Evolutionary conservation across 2,797 vertebrate genomes (phyloP).

Genomic region (Rhyacichthys aspro): DNA sequence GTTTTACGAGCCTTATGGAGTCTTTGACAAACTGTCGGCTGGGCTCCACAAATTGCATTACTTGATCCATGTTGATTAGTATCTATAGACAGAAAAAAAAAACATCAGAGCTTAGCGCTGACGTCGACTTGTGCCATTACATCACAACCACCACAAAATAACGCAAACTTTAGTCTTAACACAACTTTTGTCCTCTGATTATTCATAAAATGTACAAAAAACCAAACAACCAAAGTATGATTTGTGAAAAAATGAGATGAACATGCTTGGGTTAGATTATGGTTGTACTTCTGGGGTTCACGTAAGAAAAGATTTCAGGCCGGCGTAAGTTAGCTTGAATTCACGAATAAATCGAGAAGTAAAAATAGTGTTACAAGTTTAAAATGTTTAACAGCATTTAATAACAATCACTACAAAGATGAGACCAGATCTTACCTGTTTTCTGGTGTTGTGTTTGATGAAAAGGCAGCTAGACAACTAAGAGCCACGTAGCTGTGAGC

Average conservation of each 20-base stretch:
- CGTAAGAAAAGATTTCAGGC: constrained; percentile 1
- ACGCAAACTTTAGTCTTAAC: fast-evolving
- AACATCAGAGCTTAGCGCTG: constrained; percentile 24
- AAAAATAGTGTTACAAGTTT: too few relatives aligned
- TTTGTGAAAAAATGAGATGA: too few relatives aligned
- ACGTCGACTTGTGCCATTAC: constrained; percentile 31
- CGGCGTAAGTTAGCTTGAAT: constrained; percentile 2
- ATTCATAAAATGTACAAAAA: background rate
- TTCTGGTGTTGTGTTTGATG: background rate
- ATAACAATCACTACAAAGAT: background rate
- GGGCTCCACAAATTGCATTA: constrained; percentile 98
- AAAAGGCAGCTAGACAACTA: background rate
- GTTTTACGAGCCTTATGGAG: constrained; percentile 96
- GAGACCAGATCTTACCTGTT: constrained; percentile 42
- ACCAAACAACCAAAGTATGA: too few relatives aligned
- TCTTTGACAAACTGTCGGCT: constrained; percentile 98
- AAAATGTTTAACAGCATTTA: background rate
- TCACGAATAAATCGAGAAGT: too few relatives aligned
- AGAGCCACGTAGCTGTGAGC: constrained; percentile 73
- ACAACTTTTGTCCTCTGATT: fast-evolving
- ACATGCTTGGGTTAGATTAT: too few relatives aligned
- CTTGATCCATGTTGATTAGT: constrained; percentile 90
- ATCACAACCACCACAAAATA: background rate
- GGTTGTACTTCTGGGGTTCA: too few relatives aligned
- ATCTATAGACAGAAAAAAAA: constrained; percentile 22